Conservation (phyloP, 2,888 invertebrate species). For the Phyllotreta cruciferae region DNA sequence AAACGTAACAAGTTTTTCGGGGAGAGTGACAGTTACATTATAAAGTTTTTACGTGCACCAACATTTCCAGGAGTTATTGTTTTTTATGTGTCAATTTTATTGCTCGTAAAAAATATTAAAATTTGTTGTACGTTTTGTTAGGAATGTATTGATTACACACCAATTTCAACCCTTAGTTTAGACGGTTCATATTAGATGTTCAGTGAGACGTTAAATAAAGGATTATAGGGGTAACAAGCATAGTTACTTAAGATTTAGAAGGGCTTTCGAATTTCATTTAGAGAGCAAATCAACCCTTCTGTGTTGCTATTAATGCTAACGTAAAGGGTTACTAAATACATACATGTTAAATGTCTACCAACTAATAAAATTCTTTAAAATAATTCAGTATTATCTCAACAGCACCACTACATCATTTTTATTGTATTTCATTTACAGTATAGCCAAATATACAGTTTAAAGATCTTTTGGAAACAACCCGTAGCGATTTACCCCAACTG, state of each 20-base stretch:
- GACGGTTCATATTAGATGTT: conserved; percentile 17
- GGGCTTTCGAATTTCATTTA: conserved; percentile 12
- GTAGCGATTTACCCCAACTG: neutral
- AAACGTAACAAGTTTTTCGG: conserved; percentile 4
- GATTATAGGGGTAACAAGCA: conserved; percentile 27
- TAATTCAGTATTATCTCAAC: too few species aligned
- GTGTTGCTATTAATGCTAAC: conserved; percentile 2
- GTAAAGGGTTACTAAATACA: neutral
- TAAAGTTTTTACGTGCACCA: too few species aligned
- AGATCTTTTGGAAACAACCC: neutral
- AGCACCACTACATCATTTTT: too few species aligned
- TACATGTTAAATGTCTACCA: neutral
- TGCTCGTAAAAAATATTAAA: too few species aligned
- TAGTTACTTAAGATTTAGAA: conserved; percentile 24
- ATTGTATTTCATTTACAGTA: too few species aligned
- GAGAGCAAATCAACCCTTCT: conserved; percentile 16
- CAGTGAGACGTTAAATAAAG: conserved; percentile 26
- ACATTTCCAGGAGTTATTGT: too few species aligned
- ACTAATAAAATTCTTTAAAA: too few species aligned
- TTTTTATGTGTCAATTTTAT: too few species aligned
- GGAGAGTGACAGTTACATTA: neutral
- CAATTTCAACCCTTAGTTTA: conserved; percentile 11
- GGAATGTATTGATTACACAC: conserved; percentile 19
- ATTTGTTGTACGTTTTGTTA: neutral
- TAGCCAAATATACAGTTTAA: neutral